Evolutionary conservation across 92 coral and sea anemone genomes (phyloP).

Genomic region (Micromussa lordhowensis): DNA sequence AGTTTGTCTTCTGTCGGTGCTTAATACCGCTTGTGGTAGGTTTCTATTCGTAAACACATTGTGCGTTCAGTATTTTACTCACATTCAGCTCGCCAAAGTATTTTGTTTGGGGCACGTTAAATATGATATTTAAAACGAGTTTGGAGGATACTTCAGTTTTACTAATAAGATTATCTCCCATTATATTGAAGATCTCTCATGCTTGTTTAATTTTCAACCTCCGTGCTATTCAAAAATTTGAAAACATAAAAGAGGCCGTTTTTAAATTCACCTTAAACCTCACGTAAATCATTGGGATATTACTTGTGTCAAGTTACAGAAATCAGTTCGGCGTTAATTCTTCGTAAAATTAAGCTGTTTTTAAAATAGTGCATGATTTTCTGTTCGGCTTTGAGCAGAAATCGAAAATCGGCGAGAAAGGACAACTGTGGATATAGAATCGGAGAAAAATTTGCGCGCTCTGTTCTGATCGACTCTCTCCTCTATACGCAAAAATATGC

Average conservation of each 20-base stretch:
- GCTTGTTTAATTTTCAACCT: not conserved
- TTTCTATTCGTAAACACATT: not conserved
- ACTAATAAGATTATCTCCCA: not conserved
- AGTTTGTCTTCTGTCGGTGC: not conserved
- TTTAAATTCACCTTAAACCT: no score
- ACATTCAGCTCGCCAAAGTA: not conserved
- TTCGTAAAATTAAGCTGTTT: not conserved
- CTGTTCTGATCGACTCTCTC: not conserved
- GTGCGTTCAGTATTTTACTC: not conserved
- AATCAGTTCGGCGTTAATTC: not conserved
- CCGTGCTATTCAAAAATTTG: not conserved
- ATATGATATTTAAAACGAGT: not conserved
- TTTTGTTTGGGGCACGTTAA: not conserved
- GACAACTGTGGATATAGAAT: not conserved
- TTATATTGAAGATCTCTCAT: not conserved
- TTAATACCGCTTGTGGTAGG: not conserved
- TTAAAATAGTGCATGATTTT: not conserved
- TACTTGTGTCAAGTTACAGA: not conserved
- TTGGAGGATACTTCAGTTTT: not conserved
- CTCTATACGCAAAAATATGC: not conserved
- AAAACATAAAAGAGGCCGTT: not conserved
- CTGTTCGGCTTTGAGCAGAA: not conserved
- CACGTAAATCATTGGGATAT: not conserved
- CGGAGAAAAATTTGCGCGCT: not conserved
- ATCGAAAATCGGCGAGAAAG: not conserved